These are phyloP conservation scores for Apamea epomidion DNA, from an alignment of 2,888 invertebrate species.

Conservation along the genomic window DNA sequence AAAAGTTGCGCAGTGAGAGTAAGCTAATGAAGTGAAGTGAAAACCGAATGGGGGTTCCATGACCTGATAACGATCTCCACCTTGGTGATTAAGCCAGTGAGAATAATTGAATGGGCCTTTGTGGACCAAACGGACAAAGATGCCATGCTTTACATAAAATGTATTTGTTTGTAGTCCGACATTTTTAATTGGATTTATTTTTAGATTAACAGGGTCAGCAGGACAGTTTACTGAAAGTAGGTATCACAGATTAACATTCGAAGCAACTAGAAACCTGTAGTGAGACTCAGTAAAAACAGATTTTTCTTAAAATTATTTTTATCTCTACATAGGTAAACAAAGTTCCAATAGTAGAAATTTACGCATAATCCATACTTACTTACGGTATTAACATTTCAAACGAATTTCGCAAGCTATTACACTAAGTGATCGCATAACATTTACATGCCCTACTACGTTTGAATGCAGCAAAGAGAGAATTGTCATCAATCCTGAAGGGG, in stretches of 20 bases:
- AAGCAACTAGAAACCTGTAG: background rate
- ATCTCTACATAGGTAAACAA: background rate
- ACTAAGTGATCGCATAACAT: constrained; percentile 88
- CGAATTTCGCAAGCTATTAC: constrained; percentile 83
- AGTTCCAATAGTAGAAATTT: background rate
- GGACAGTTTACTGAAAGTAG: background rate
- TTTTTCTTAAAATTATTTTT: background rate
- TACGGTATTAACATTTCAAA: constrained; percentile 45
- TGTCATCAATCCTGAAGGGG: constrained; percentile 89
- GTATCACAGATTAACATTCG: background rate
- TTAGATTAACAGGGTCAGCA: background rate
- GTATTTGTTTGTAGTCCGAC: background rate
- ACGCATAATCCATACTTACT: constrained; percentile 30
- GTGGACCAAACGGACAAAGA: constrained; percentile 66
- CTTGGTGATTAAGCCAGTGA: constrained; percentile 74
- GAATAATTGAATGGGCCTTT: constrained; percentile 80
- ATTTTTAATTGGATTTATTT: constrained; percentile 19
- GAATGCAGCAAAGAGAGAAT: constrained; percentile 82
- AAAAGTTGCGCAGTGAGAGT: constrained; percentile 69
- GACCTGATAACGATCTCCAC: constrained; percentile 79
- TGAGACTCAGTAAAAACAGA: background rate
- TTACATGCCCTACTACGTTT: constrained; percentile 89
- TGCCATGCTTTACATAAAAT: constrained; percentile 30
- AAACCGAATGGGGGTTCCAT: constrained; percentile 80
- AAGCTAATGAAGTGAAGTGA: constrained; percentile 80